Base-by-base conservation (phyloP, 2,797 vertebrate species). In the Phoxinus dragarum region DNA sequence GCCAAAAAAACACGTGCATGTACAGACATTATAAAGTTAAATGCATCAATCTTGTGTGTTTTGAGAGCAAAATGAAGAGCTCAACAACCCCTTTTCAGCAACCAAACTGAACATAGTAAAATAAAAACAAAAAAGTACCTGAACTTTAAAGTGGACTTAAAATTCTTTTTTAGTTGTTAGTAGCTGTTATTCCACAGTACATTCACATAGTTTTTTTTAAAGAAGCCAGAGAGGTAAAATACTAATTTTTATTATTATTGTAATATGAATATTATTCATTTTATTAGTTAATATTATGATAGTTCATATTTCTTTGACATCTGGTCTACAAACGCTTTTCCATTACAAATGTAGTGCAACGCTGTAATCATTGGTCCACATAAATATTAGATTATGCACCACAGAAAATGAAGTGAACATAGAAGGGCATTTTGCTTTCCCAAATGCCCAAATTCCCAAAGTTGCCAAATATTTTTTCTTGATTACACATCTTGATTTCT, bases 1-100 rank as follows among this genome's bases (percentile, higher is more conserved):
- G 93, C 23, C n/a, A 77, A 49, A 38, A 38, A 74, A n/a, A 84
- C 59, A 86, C 17, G 64, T 66, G 64, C 64, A 66, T 34, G 31
- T 66, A 31, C 14, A 66, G 64, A 66, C 6, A 66, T 66, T 34
- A 34, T 7, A 17, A 66, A 66, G 6, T 34, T 66, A 34, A 34
- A 34, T 66, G 64, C 31, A 66, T 34, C 31, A 66, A 34, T 66
- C 3, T 34, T 16, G 61, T 31, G 27, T 34, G 3, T 14, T 66
- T 31, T 64, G 61, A 64, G 59, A 61, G n/a, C n/a, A 61, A 61
- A 27, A 61, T 61, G 27, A 61, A 27, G 59, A 64, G 61, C 27
- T 6, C 2, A 40, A 40, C 27, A 61, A 14, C 12, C 2, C 61
- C 27, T 3, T 31, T 64, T 64, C 0, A 3, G 61, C 12, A 64